These are phyloP conservation scores for Cynodonichthys magdalenae DNA, from an alignment of 2,797 vertebrate species.

Conservation along the genomic window DNA sequence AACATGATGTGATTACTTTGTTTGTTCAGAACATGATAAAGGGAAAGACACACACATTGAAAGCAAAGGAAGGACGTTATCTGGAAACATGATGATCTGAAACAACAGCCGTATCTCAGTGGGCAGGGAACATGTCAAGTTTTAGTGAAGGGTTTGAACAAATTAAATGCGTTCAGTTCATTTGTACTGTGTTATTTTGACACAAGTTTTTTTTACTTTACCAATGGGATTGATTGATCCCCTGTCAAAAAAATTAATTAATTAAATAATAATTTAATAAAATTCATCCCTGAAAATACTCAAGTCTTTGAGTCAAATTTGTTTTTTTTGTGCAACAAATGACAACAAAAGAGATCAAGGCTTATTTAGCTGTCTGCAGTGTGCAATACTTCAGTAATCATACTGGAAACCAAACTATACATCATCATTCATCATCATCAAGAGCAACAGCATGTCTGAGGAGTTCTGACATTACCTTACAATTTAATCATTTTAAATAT, in stretches of 20 bases:
- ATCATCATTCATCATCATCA: not conserved
- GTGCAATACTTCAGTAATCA: not conserved
- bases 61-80: not conserved
- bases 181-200: not conserved
- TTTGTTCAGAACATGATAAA: constrained; percentile 30
- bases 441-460: not conserved
- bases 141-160: constrained; percentile 7
- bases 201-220: not conserved
- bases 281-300: not conserved
- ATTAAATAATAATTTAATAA: no score
- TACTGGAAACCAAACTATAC: not conserved
- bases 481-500: not conserved
- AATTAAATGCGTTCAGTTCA: not conserved
- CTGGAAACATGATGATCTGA: constrained; percentile 18
- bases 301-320: not conserved
- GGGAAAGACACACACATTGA: constrained; percentile 34
- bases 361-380: not conserved
- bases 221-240: not conserved
- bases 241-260: not conserved
- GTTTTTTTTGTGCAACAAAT: not conserved
- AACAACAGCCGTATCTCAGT: constrained; percentile 10
- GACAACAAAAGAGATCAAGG: not conserved
- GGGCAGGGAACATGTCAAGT: not conserved
- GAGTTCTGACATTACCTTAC: not conserved
- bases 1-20: constrained; percentile 10